A percentile compares a stretch with the other conserved stretches of the same genome.
These are phyloP conservation scores for Danio albolineatus DNA, from an alignment of 2,797 vertebrate genomes.

Conservation along the genomic window DNA sequence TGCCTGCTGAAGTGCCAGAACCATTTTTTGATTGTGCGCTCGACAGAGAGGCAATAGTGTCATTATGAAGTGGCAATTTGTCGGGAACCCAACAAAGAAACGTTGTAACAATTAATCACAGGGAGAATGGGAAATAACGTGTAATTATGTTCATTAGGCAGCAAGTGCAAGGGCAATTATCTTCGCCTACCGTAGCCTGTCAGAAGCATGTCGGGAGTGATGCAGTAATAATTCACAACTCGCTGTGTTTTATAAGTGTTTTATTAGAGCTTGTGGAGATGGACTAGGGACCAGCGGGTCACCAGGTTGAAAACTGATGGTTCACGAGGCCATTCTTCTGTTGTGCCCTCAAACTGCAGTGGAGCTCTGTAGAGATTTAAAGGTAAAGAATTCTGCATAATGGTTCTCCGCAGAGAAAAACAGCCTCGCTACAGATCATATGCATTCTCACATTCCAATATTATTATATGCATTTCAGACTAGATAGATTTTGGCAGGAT, in stretches of 20 bases:
- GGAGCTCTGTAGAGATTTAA: conserved; percentile 7
- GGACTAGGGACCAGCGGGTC: conserved; percentile 55
- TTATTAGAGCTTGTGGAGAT: conserved; percentile 62
- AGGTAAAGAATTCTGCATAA: background rate
- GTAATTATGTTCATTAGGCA: conserved; percentile 85
- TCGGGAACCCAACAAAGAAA: conserved; percentile 81
- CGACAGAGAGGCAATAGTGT: conserved; percentile 74
- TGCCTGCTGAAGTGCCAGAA: conserved; percentile 74
- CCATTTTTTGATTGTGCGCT: conserved; percentile 78
- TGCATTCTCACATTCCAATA: background rate
- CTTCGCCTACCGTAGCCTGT: conserved; percentile 74
- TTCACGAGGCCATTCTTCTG: conserved; percentile 36
- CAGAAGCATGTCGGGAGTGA: conserved; percentile 72
- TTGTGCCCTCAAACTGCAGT: conserved; percentile 22
- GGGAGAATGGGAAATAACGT: conserved; percentile 77
- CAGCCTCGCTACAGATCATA: background rate
- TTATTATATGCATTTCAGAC: conserved; percentile 7
- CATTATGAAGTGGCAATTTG: conserved; percentile 77
- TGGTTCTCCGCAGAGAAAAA: background rate
- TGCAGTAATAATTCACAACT: conserved; percentile 77
- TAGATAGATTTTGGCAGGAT: background rate
- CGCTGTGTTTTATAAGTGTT: conserved; percentile 69
- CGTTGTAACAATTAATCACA: conserved; percentile 84
- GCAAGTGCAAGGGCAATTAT: conserved; percentile 80
- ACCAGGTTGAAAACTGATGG: conserved; percentile 52